Evolutionary conservation across 2,113 vertebrate genomes (phyloP).

Genomic region (Rhinoptilus africanus): DNA sequence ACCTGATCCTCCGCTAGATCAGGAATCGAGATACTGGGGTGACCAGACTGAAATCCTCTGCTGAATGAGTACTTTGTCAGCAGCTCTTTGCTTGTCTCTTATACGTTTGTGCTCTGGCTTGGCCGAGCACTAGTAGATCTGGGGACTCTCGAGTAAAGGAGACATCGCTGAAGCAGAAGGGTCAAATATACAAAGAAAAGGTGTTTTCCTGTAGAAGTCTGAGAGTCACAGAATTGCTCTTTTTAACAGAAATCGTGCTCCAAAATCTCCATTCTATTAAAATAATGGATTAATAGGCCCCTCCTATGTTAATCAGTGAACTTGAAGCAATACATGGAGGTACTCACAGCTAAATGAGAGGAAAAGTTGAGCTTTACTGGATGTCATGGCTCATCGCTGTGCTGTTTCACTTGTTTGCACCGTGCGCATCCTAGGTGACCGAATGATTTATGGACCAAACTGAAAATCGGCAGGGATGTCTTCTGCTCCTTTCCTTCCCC

Average conservation of each 20-base stretch:
- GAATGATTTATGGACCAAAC: not conserved
- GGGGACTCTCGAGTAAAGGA: not conserved
- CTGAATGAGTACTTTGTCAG: not conserved
- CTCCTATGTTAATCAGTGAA: not conserved
- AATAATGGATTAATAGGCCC: not conserved
- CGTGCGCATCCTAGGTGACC: not conserved
- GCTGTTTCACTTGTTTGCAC: not conserved
- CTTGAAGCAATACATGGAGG: not conserved
- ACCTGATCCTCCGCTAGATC: not conserved
- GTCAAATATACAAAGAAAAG: not conserved
- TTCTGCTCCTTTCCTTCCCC: not conserved
- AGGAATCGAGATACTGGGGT: not conserved
- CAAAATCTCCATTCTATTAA: not conserved
- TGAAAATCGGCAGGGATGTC: not conserved
- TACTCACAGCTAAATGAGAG: not conserved
- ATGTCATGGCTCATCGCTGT: not conserved
- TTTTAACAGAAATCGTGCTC: not conserved
- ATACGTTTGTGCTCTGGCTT: not conserved
- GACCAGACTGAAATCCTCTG: not conserved
- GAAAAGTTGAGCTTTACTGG: not conserved
- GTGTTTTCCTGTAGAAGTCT: not conserved
- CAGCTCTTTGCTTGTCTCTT: not conserved
- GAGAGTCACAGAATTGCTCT: not conserved
- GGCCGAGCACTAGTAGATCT: not conserved
- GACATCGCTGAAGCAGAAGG: not conserved